These are phyloP conservation scores for Enteromius radiatus DNA, from an alignment of 2,797 vertebrate genomes.

Conservation along the genomic window DNA sequence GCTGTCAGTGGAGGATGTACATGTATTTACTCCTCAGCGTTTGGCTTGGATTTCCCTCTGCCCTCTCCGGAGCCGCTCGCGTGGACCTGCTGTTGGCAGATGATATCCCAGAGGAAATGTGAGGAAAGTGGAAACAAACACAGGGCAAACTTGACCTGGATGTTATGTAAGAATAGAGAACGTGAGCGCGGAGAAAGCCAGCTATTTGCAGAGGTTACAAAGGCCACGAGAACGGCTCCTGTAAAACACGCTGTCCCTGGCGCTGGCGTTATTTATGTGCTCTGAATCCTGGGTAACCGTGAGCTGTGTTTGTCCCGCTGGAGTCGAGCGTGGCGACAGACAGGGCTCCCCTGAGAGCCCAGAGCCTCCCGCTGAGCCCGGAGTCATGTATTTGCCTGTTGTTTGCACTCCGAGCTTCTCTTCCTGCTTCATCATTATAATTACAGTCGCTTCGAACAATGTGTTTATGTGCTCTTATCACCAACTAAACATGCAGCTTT, in stretches of 20 bases:
- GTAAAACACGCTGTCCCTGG: conserved; percentile 58
- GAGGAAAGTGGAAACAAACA: conserved; percentile 60
- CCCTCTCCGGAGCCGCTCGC: conserved; percentile 44
- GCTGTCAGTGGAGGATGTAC: background rate
- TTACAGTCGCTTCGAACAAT: conserved; percentile 15
- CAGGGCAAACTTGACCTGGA: conserved; percentile 58
- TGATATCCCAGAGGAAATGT: conserved; percentile 56
- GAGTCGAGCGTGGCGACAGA: conserved; percentile 23
- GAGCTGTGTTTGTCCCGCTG: conserved; percentile 40
- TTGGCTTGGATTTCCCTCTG: conserved; percentile 17
- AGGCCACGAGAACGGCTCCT: conserved; percentile 42
- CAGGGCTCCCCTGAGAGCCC: conserved; percentile 47
- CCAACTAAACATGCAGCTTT: background rate
- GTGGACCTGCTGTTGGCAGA: conserved; percentile 52
- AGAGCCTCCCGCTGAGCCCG: conserved; percentile 46
- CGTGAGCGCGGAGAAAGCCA: conserved; percentile 46
- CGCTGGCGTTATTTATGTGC: conserved; percentile 60
- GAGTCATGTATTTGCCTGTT: conserved; percentile 52
- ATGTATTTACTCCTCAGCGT: conserved; percentile 9
- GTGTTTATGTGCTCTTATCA: background rate
- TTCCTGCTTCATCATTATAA: conserved; percentile 43
- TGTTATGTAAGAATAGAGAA: conserved; percentile 56
- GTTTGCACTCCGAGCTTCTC: conserved; percentile 19
- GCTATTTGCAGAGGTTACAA: conserved; percentile 55
- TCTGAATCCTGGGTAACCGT: conserved; percentile 52